Conservation (phyloP, 2,113 vertebrate genomes). For the Ameiurus melas region DNA sequence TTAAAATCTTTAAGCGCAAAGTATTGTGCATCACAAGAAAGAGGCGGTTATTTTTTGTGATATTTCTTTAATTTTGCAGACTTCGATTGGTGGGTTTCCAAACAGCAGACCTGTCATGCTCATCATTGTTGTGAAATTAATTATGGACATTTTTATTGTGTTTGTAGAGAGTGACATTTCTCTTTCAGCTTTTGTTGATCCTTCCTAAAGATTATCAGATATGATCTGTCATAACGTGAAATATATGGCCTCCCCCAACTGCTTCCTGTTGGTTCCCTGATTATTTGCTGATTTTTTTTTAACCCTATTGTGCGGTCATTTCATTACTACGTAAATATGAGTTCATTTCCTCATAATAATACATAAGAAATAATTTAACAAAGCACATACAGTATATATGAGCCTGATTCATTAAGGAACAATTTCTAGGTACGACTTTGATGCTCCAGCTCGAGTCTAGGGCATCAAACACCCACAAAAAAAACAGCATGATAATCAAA, state of each 20-base stretch:
- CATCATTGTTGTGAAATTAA: neutral
- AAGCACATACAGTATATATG: neutral
- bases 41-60: constrained; percentile 60
- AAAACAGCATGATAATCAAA: neutral
- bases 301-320: neutral
- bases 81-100: neutral
- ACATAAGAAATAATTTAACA: neutral
- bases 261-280: neutral
- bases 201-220: neutral
- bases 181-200: neutral
- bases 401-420: neutral
- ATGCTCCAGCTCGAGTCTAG: neutral
- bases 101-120: neutral
- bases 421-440: neutral
- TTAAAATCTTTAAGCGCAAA: constrained; percentile 44
- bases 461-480: neutral
- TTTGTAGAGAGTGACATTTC: neutral
- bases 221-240: neutral
- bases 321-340: neutral
- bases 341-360: neutral
- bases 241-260: neutral
- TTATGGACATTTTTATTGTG: constrained; percentile 16
- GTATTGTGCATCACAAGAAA: constrained; percentile 62
- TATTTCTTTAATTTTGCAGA: constrained; percentile 15
- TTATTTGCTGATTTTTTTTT: neutral